A percentile compares a stretch with the other conserved stretches of the same genome.
phyloP scores from a whole-genome alignment of 2,797 vertebrate genomes.

The Acanthornis magna region DNA sequence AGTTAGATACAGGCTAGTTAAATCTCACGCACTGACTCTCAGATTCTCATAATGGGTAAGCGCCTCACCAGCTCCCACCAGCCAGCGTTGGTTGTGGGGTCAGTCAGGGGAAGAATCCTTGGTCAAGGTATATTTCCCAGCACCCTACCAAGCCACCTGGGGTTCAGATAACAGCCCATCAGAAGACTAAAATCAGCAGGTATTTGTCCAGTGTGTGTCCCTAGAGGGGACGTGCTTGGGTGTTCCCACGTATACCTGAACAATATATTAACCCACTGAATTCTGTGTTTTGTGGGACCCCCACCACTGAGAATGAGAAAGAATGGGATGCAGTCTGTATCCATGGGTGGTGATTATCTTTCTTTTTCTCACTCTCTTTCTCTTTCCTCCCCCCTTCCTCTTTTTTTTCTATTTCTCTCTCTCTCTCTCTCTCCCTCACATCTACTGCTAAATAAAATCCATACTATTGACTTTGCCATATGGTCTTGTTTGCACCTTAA shows the following conservation, averaged over 20 bases:
- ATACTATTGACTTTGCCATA: neutral
- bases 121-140: neutral
- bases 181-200: neutral
- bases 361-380: neutral
- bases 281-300: neutral
- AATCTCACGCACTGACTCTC: neutral
- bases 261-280: too few relatives aligned
- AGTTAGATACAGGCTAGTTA: neutral
- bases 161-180: neutral
- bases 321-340: neutral
- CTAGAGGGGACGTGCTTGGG: neutral
- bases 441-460: neutral
- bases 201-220: neutral
- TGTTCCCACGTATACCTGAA: neutral
- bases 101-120: neutral
- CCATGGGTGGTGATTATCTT: too few relatives aligned
- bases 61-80: neutral
- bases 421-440: neutral
- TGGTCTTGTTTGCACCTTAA: neutral
- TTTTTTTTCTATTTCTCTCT: neutral
- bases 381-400: rapidly evolving
- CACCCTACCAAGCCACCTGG: neutral
- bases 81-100: rapidly evolving
- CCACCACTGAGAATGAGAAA: neutral
- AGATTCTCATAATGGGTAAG: neutral